Evolutionary conservation across 2,888 invertebrate species (phyloP).

Genomic region (Dryococelus australis): DNA sequence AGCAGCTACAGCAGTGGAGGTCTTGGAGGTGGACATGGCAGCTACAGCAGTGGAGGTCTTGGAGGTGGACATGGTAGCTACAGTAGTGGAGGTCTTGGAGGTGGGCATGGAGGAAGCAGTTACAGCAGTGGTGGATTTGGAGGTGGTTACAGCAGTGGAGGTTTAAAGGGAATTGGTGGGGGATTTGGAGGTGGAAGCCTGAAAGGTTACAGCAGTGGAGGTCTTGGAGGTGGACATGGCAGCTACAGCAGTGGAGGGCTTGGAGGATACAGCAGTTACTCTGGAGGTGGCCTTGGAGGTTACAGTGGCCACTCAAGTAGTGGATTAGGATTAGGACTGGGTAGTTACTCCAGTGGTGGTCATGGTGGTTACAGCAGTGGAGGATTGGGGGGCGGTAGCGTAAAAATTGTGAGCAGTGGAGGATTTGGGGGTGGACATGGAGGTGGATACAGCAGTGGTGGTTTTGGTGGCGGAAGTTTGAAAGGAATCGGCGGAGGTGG

Average conservation of each 20-base stretch:
- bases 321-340: not conserved
- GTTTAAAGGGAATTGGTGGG: constrained; percentile 23
- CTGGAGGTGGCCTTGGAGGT: constrained; percentile 18
- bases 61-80: not conserved
- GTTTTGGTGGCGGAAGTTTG: constrained; percentile 29
- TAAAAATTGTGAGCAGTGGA: constrained; percentile 17
- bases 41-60: constrained; percentile 22
- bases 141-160: constrained; percentile 27
- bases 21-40: not conserved
- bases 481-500: constrained; percentile 24
- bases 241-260: constrained; percentile 24
- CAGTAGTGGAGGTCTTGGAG: constrained; percentile 22
- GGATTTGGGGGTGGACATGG: constrained; percentile 32
- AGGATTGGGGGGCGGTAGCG: not conserved
- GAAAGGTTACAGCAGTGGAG: constrained; percentile 26
- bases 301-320: not conserved
- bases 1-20: constrained; percentile 25
- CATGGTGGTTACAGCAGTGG: constrained; percentile 27
- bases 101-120: constrained; percentile 31
- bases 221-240: not conserved
- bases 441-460: constrained; percentile 32
- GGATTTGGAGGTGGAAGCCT: not conserved
- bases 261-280: constrained; percentile 24
- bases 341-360: not conserved
- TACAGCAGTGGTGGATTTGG: constrained; percentile 22